Evolutionary conservation across 1,140 invertebrate genomes (phyloP), one percentile per base, ranked within the genome.

Genomic region (Mamestra configurata): DNA sequence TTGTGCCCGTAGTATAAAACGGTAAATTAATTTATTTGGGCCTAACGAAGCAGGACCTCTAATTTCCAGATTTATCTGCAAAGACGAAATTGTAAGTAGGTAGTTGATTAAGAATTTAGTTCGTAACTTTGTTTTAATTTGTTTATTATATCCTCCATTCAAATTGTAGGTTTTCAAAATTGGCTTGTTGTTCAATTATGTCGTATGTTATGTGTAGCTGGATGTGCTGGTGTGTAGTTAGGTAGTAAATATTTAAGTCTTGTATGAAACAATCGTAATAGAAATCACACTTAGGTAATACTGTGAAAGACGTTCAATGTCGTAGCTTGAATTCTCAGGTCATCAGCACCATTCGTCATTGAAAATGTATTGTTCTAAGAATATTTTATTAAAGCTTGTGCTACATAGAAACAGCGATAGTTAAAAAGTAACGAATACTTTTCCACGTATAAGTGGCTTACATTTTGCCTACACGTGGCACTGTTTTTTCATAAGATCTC

Each of bases 91-190:
- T 15, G 61, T 66, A 66, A 66, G 61, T 66, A 66, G 57, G 31
- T 43, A 66, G n/a, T 43, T 43, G 61, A 66, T 66, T 66, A 43
- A 66, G 35, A 66, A 66, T 66, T 66, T 66, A 66, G n/a, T 27
- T 11, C 18, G 37, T 24, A 11, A 24, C 35, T 18, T 66, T 43
- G 18, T 37, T 64, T 18, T 64, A 18, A 40, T 13, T 15, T 18
- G 59, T 66, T 40, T 66, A 7, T 20, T 66, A 43, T 43, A 61
- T 61, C 31, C 57, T 35, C 57, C 31, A n/a, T 61, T 61, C 35
- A 61, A 35, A 35, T 8, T 35, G 57, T 37, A 37, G 3, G 27
- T 35, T 35, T 59, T 59, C 13, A 15, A 24, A 61, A 20, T 18
- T 35, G 24, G 27, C 7, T 61, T 35, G 15, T 18, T 61, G 57